Percentiles rank a stretch among this genome's conserved stretches.
These are phyloP conservation scores for Takifugu ocellatus DNA, from an alignment of 2,797 vertebrate genomes.

Conservation along the genomic window DNA sequence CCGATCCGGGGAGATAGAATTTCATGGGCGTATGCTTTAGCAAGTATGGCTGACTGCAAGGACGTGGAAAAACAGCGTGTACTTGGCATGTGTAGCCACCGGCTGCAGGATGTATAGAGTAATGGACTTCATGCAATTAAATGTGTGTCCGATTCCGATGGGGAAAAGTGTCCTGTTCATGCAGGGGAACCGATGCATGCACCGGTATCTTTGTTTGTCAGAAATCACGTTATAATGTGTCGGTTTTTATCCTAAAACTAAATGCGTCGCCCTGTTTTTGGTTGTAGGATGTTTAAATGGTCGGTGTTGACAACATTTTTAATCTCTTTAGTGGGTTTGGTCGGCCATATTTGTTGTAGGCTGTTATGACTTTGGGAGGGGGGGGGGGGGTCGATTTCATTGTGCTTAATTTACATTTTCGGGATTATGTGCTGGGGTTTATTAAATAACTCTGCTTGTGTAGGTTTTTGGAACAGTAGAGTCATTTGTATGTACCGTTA, in stretches of 20 bases:
- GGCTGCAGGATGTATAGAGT: slow-evolving; percentile 7
- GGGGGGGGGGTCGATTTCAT: slow-evolving; percentile 9
- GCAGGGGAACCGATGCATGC: too few relatives aligned
- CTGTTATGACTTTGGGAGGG: slow-evolving; percentile 24
- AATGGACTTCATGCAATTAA: neutral
- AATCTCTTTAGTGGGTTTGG: slow-evolving; percentile 23
- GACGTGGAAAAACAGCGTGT: slow-evolving; percentile 58
- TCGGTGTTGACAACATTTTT: slow-evolving; percentile 39
- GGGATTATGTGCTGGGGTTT: neutral
- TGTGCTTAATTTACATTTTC: slow-evolving; percentile 23
- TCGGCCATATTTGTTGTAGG: slow-evolving; percentile 58
- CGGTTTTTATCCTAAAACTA: neutral
- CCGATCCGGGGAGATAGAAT: slow-evolving; percentile 65
- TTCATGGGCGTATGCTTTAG: slow-evolving; percentile 80
- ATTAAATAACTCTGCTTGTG: neutral
- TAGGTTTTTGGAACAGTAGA: neutral
- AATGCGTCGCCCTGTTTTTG: neutral
- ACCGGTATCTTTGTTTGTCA: too few relatives aligned
- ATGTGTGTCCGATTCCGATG: too few relatives aligned
- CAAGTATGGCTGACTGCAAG: slow-evolving; percentile 71
- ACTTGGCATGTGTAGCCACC: slow-evolving; percentile 30
- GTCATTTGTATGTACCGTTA: neutral
- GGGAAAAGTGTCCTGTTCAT: too few relatives aligned
- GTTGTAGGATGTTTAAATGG: slow-evolving; percentile 1
- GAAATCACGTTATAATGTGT: neutral